phyloP scores from a whole-genome alignment of 2,888 invertebrate species.

The Netelia fuscicornis region DNA sequence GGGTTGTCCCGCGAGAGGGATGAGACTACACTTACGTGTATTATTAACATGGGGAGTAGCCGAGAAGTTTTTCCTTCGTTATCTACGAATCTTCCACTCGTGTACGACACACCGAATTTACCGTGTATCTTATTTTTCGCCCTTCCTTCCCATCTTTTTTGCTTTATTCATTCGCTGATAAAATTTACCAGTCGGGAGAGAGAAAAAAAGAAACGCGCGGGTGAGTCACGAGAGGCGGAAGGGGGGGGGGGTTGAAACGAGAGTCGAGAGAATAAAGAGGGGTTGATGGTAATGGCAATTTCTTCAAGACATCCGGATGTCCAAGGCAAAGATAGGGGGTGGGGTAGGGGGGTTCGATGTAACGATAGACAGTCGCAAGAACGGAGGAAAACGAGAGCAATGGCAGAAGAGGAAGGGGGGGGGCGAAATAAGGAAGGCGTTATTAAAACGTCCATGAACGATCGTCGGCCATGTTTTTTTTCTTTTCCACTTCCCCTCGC shows the following conservation, averaged over 20 bases:
- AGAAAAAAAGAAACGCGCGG: background rate
- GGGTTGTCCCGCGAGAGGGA: background rate
- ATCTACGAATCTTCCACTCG: slow-evolving; percentile 35
- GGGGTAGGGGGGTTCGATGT: slow-evolving; percentile 16
- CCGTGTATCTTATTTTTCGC: slow-evolving; percentile 15
- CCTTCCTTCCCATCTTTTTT: background rate
- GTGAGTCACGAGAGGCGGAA: background rate
- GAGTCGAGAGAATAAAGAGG: background rate
- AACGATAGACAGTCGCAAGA: slow-evolving; percentile 15
- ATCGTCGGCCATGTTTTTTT: slow-evolving; percentile 9
- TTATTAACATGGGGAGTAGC: slow-evolving; percentile 61
- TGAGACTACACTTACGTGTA: slow-evolving; percentile 51
- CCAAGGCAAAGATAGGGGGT: slow-evolving; percentile 9
- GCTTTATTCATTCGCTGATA: background rate
- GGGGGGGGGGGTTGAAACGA: background rate
- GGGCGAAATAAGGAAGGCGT: slow-evolving; percentile 66
- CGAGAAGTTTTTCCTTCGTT: slow-evolving; percentile 41
- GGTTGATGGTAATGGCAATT: slow-evolving; percentile 11
- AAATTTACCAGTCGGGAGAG: slow-evolving; percentile 4
- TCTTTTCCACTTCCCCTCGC: slow-evolving; percentile 8
- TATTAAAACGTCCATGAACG: slow-evolving; percentile 61
- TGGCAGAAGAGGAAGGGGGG: slow-evolving; percentile 5
- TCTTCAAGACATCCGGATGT: slow-evolving; percentile 25
- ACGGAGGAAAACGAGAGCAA: background rate
- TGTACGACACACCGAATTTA: slow-evolving; percentile 11